Evolutionary conservation across 2,888 invertebrate genomes (phyloP), one percentile per base, ranked within the genome.

Genomic region (Ellobium chinense): DNA sequence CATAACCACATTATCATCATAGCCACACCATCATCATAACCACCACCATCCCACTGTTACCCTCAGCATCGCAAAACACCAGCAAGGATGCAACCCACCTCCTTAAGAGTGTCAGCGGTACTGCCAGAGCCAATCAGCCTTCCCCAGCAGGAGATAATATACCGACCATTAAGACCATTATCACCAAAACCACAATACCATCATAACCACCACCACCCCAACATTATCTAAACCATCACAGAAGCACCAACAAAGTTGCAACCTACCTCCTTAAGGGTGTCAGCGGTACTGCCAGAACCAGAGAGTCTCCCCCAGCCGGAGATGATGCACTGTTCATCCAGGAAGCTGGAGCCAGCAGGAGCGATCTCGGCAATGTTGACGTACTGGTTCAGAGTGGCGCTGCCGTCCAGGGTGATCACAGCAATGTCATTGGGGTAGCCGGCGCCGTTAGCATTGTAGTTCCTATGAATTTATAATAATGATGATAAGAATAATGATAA

Each of bases 341-440:
- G 37, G 56, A 80, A 63, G 63, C 63, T 36, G 29, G 54, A 24
- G 60, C 65, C 70, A 54, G 79, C 34, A 31, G 80, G 56, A 27
- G 81, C 82, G 63, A 81, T 60, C 21, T 63, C 21, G 14, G 80
- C 62, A 24, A 81, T 70, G n/a, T 65, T 58, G 36, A 84, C 80
- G 54, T 74, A 21, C 24, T 54, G 63, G 65, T 77, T 80, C 29
- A 80, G 37, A 39, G 63, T 62, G 0, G 82, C 62, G 12, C 75
- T 2, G 2, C 70, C 54, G 21, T 75, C 27, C 56, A 86, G 75
- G 29, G 76, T 80, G 31, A 86, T 29, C 12, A 86, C n/a, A 34
- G 85, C 84, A 36, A 87, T 82, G 78, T 86, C 87, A 58, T 87
- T 87, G 54, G 87, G 84, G 76, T 74, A 85, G 18, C 86, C 86